These are phyloP conservation scores for Trichechus manatus DNA, from an alignment of 2,113 vertebrate species.

Conservation along the genomic window DNA sequence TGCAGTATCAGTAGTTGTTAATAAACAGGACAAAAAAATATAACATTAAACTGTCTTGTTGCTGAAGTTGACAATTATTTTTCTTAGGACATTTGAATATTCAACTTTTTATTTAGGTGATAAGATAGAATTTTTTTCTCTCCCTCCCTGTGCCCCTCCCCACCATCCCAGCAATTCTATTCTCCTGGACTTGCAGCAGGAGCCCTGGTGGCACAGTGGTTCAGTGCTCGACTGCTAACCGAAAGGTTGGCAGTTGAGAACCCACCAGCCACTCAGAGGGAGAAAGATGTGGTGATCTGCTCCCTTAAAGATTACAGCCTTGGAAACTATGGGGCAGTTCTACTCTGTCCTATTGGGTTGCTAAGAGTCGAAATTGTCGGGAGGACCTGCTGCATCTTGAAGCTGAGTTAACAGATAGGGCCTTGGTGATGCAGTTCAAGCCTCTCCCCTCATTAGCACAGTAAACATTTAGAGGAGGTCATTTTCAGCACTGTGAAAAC, in stretches of 20 bases:
- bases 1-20: not conserved
- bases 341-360: too few species aligned
- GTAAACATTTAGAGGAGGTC: too few species aligned
- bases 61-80: not conserved
- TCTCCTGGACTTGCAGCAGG: not conserved
- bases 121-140: not conserved
- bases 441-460: not conserved
- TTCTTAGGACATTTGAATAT: not conserved
- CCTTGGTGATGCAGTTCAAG: not conserved
- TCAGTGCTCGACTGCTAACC: too few species aligned
- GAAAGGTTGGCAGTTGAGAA: too few species aligned
- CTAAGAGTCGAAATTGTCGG: too few species aligned
- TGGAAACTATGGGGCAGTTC: too few species aligned
- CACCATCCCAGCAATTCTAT: not conserved
- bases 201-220: too few species aligned
- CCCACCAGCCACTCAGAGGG: too few species aligned
- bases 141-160: not conserved
- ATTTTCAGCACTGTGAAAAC: not conserved
- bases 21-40: not conserved
- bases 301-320: too few species aligned
- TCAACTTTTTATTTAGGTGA: not conserved
- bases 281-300: too few species aligned
- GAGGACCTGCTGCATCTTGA: not conserved
- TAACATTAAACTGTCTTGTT: not conserved
- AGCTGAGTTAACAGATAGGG: not conserved